A percentile compares a stretch with the other conserved stretches of the same genome.
These are phyloP conservation scores for Porites lutea DNA, from an alignment of 64 coral and sea anemone species.

Conservation along the genomic window DNA sequence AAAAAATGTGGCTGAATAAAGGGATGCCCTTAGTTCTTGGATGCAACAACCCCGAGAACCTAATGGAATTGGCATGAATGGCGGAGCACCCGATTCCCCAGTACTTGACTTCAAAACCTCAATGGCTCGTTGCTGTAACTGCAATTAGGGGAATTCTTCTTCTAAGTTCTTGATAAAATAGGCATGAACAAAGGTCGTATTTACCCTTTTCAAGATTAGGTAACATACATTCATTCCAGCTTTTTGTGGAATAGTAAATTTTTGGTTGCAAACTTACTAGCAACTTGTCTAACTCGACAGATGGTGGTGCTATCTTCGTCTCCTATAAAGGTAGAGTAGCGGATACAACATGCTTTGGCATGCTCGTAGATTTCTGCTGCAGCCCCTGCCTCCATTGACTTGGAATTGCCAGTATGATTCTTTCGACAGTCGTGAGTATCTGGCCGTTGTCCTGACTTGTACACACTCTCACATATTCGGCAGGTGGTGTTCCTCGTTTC, in stretches of 20 bases:
- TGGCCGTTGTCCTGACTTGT: no score
- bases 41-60: conserved; percentile 20
- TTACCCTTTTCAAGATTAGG: background rate
- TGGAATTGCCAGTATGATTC: no score
- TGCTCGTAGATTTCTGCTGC: no score
- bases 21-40: conserved; percentile 1
- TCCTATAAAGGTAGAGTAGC: no score
- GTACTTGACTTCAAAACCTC: conserved; percentile 28
- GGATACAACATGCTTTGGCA: no score
- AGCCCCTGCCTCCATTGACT: no score
- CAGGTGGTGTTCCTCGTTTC: no score
- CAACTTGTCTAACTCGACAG: no score
- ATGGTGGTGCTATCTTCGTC: no score
- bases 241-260: background rate
- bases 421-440: no score
- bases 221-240: background rate
- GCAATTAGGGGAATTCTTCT: background rate
- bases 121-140: conserved; percentile 42
- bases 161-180: background rate
- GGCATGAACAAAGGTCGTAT: no score
- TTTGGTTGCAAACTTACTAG: background rate
- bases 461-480: no score
- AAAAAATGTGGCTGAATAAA: conserved; percentile 17
- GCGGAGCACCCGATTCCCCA: conserved; percentile 1
- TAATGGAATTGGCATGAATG: conserved; percentile 34